Percentiles rank a stretch among this genome's conserved stretches.
These are phyloP conservation scores for Pachymerium ferrugineum DNA, from an alignment of 2,888 invertebrate genomes.

Conservation along the genomic window DNA sequence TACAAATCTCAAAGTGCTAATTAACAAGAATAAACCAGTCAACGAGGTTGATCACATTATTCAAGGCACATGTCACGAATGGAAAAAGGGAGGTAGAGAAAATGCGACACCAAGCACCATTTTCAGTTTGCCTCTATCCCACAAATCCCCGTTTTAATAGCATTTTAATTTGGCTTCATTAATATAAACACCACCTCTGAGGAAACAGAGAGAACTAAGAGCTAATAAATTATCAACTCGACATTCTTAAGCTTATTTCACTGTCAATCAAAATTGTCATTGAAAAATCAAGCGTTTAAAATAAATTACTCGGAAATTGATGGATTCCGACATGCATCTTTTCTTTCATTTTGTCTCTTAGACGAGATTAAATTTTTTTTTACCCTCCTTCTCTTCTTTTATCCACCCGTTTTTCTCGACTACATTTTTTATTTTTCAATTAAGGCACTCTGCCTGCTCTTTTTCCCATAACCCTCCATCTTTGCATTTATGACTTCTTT, in stretches of 20 bases:
- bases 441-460: conserved; percentile 5
- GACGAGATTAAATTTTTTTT: not conserved
- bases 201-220: not conserved
- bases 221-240: not conserved
- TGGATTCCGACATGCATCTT: no score
- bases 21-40: not conserved
- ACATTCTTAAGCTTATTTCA: not conserved
- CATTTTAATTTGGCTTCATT: conserved; percentile 10
- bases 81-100: not conserved
- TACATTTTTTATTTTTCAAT: conserved; percentile 10
- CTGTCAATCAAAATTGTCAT: not conserved
- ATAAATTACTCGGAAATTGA: not conserved
- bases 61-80: conserved; percentile 11
- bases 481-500: conserved; percentile 11
- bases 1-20: conserved; percentile 18
- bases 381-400: not conserved
- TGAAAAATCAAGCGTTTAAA: no score
- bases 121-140: no score
- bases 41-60: no score
- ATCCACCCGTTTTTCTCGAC: no score
- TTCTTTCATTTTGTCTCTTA: not conserved
- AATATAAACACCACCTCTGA: conserved; percentile 21
- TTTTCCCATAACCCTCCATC: conserved; percentile 3
- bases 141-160: conserved; percentile 14
- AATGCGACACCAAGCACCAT: no score